Conservation (phyloP, 2,113 vertebrate species). For the Setophaga coronata region DNA sequence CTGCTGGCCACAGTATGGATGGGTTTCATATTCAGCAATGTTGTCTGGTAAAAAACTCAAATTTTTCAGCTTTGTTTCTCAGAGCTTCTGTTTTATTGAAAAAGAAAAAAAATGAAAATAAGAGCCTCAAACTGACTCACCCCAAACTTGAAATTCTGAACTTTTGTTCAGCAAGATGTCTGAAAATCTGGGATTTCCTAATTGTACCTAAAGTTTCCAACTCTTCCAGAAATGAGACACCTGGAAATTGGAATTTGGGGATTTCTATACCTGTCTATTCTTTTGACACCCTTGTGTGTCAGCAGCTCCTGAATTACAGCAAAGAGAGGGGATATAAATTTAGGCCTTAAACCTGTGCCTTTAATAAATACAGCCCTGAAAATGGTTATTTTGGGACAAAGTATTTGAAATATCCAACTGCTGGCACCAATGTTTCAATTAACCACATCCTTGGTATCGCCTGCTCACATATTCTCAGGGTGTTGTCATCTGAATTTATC, state of each 20-base stretch:
- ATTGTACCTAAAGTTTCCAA: not conserved
- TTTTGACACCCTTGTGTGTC: not conserved
- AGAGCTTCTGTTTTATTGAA: not conserved
- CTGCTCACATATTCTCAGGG: not conserved
- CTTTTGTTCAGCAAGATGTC: not conserved
- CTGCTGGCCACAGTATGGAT: not conserved
- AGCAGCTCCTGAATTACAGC: not conserved
- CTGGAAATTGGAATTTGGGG: not conserved
- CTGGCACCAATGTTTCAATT: not conserved
- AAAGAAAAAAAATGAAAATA: not conserved
- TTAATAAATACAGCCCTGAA: not conserved
- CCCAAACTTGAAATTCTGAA: not conserved
- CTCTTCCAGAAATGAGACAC: not conserved
- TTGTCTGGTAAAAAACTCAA: not conserved
- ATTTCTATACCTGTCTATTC: fast-evolving
- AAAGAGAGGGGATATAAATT: not conserved
- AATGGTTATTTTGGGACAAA: not conserved
- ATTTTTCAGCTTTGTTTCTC: not conserved
- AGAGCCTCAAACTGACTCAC: not conserved
- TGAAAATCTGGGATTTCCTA: not conserved
- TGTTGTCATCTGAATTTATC: not conserved
- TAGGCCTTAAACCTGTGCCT: not conserved
- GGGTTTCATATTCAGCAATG: not conserved
- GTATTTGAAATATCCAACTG: not conserved
- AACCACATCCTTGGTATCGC: not conserved